Conservation (phyloP, 2,888 invertebrate species). For the Andrena camellia region DNA sequence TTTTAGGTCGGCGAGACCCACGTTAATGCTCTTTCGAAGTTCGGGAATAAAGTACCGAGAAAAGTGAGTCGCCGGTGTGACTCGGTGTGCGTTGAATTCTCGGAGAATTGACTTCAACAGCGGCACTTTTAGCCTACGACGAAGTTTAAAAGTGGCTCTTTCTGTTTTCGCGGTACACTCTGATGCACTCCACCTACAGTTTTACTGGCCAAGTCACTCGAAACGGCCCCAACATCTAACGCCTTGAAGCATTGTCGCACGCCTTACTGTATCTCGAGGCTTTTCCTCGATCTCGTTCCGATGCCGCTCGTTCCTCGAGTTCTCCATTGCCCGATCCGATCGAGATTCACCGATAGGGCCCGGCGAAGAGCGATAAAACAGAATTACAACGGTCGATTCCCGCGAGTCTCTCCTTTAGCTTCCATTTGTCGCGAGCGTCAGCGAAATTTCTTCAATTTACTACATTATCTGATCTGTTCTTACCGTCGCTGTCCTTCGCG, state of each 20-base stretch:
- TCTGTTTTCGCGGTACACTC: not conserved
- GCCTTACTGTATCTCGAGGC: not conserved
- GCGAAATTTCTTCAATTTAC: not conserved
- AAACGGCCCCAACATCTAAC: not conserved
- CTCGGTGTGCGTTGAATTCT: not conserved
- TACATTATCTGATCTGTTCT: not conserved
- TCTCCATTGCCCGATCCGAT: not conserved
- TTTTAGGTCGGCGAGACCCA: not conserved
- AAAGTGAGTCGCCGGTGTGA: not conserved
- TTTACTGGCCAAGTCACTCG: constrained; percentile 11
- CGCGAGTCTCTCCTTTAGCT: not conserved
- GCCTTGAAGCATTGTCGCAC: not conserved
- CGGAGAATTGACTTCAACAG: constrained; percentile 16
- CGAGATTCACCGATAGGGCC: not conserved
- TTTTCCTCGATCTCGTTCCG: not conserved
- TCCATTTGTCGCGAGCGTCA: not conserved
- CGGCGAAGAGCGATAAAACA: not conserved
- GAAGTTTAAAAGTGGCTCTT: constrained; percentile 41
- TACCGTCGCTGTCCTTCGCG: not conserved
- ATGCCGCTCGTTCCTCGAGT: not conserved
- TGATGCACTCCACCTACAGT: constrained; percentile 5
- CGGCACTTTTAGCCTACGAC: constrained; percentile 9
- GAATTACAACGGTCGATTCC: not conserved
- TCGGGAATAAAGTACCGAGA: not conserved
- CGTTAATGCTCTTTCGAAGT: not conserved